Evolutionary conservation across 2,113 vertebrate species (phyloP), one percentile per base, ranked within the genome.

Genomic region (Eptatretus burgeri): DNA sequence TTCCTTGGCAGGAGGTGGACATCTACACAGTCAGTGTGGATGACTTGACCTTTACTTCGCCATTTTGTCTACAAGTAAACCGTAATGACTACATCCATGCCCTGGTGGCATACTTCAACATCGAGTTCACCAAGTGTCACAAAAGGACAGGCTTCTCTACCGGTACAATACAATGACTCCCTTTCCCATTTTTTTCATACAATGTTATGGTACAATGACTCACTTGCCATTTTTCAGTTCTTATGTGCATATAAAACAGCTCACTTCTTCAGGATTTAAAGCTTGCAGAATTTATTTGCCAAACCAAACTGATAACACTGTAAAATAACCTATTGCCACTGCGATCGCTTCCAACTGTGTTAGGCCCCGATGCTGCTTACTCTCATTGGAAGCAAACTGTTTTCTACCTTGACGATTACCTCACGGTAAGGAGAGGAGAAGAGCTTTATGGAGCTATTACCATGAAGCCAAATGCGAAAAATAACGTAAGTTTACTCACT

Each of bases 371-470:
- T 64, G 78, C 87, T 62, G 79, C 85, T 2, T 93, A 85, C 70
- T 93, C 88, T 51, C 88, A 93, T 75, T 95, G 87, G 87, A 95
- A 95, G 71, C 87, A 93, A 76, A 93, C 88, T 0, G 88, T 93
- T 62, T 93, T 95, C 77, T 95, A 93, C 73, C 69, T 95, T 71
- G 88, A 95, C 74, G 85, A 95, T 66, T 93, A 88, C 70, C 73
- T 95, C 72, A 95, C 87, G 4, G 88, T 93, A 64, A 78, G 83
- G 68, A 75, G 82, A 69, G 87, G 88, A 67, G 88, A 95, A 69
- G 87, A 95, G 71, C 82, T 95, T n/a, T 76, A 72, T 9, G 88
- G 87, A 64, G 82, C 77, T 62, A 79, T 95, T 69, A 78, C 81
- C 66, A 89, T 93, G 82, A 89, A 83, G 71, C 87, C 84, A 71